Base-by-base conservation (phyloP, 2,113 vertebrate species). In the Gymnorhina tibicen region DNA sequence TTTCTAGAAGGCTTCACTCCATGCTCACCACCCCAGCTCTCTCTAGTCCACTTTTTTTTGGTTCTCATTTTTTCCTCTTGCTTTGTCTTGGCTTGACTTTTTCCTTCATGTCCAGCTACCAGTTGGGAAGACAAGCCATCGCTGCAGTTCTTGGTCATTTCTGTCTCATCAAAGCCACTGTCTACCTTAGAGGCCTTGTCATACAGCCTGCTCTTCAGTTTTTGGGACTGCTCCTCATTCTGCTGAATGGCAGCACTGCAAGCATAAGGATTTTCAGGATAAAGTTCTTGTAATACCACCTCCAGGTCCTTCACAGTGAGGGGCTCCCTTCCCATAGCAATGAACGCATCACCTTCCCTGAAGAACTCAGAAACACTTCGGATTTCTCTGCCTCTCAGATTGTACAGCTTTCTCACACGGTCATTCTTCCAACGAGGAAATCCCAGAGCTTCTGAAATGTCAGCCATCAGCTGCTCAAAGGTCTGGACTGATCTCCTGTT, bases 371-470 rank as follows among this genome's bases (percentile, higher is more conserved):
- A 98, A 56, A 99, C 93, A 1, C 99, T 96, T 97, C 93, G 75
- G 96, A 98, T 97, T 91, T 99, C 98, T 87, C 94, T 96, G 85
- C 98, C 98, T 94, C 98, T 98, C 85, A 99, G 97, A 44, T 98
- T 99, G 96, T 99, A 99, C 32, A 99, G 98, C 70, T 98, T 99
- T 44, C 99, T 98, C 82, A 99, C 98, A 3, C 98, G 98, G 75
- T 99, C 98, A 47, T 98, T 98, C 97, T 99, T 99, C 99, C 99
- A 99, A 4, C 97, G 98, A 20, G 99, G 99, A 91, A 99, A 99
- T 42, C 99, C 99, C 97, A 99, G 81, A 26, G 99, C 99, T 97
- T 99, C 99, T 0, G 99, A 99, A 87, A 99, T 98, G 87, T 99
- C 99, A 8, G 98, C 97, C 64, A 99, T 68, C 77, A 99, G 98